These are phyloP conservation scores for Nemoura dubitans DNA, from an alignment of 2,888 invertebrate genomes.

Conservation along the genomic window DNA sequence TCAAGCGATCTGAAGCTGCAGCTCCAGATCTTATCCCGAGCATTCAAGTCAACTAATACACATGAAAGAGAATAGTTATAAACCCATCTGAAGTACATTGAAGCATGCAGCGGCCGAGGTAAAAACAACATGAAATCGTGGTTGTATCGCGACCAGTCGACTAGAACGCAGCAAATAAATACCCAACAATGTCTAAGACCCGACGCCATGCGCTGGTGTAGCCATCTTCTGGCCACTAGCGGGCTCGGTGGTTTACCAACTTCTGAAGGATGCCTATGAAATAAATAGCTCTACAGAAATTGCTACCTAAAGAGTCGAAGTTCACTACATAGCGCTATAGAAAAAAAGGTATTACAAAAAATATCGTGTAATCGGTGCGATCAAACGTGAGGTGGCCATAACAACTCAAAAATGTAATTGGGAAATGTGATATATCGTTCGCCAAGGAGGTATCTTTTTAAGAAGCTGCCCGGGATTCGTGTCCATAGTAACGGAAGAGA, in stretches of 20 bases:
- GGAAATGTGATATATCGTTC: conserved; percentile 12
- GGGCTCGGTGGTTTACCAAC: conserved; percentile 30
- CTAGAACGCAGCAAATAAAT: conserved; percentile 36
- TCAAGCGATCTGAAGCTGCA: neutral
- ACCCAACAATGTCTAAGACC: neutral
- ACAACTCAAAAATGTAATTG: conserved; percentile 12
- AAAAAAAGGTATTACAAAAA: neutral
- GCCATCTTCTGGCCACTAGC: no score
- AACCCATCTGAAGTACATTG: conserved; percentile 20
- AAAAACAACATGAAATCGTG: conserved; percentile 28
- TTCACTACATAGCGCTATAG: neutral
- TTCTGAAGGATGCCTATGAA: conserved; percentile 14
- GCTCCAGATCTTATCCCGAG: conserved; percentile 31
- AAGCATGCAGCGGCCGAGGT: neutral
- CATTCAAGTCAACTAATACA: conserved; percentile 32
- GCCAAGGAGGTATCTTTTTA: neutral
- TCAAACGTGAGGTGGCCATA: conserved; percentile 12
- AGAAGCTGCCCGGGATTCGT: neutral
- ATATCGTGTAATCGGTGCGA: conserved; percentile 1
- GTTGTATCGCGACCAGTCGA: neutral
- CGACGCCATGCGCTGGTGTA: neutral
- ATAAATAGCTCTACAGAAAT: conserved; percentile 32
- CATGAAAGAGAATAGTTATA: conserved; percentile 31
- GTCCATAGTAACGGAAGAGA: neutral
- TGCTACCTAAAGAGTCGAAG: conserved; percentile 35